Evolutionary conservation across 2,113 vertebrate species (phyloP).

Genomic region (Galemys pyrenaicus): DNA sequence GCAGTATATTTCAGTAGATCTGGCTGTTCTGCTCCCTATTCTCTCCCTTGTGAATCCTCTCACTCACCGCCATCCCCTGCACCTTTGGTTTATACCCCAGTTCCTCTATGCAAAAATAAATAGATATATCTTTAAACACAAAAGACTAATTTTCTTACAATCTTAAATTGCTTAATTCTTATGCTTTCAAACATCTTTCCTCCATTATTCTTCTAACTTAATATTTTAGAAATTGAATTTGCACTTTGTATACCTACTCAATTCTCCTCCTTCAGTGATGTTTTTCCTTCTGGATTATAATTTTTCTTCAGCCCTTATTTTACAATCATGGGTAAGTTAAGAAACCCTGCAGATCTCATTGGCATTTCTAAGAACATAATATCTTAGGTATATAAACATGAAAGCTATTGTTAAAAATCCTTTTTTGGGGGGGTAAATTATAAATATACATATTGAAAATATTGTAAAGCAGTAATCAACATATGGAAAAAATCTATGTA

Average conservation of each 20-base stretch:
- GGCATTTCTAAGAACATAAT: not conserved
- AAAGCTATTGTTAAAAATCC: not conserved
- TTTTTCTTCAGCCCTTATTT: not conserved
- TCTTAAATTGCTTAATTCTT: not conserved
- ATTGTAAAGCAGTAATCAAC: not conserved
- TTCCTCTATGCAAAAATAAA: no score
- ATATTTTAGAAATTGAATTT: constrained; percentile 27
- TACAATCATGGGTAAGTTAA: no score
- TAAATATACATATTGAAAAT: not conserved
- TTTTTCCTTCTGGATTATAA: not conserved
- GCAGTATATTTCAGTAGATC: no score
- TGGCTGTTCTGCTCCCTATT: no score
- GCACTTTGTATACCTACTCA: not conserved
- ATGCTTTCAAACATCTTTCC: not conserved
- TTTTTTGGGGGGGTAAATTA: not conserved
- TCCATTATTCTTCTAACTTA: not conserved
- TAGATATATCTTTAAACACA: no score
- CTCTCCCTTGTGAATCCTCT: no score
- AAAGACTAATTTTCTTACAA: not conserved
- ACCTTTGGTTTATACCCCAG: no score
- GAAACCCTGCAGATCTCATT: not conserved
- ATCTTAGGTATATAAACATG: not conserved
- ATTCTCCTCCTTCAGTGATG: not conserved
- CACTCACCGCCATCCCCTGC: no score
- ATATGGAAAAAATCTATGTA: not conserved